Evolutionary conservation across 2,888 invertebrate species (phyloP).

Genomic region (Dorcus hopei): DNA sequence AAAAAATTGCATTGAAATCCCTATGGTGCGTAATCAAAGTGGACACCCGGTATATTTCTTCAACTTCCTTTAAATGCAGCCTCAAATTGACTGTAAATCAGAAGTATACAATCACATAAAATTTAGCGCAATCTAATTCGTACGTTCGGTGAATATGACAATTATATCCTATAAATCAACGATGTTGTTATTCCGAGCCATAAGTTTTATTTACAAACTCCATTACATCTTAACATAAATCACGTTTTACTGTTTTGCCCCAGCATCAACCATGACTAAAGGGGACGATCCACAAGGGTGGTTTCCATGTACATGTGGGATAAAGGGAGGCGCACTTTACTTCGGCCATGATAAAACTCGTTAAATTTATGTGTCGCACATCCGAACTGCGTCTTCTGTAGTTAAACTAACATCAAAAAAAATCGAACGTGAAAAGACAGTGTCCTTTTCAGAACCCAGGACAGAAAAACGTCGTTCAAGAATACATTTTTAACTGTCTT

Average conservation of each 20-base stretch:
- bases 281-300: constrained; percentile 6
- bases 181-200: constrained; percentile 19
- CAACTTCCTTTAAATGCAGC: constrained; percentile 1
- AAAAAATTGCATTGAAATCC: too few species aligned
- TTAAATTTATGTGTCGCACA: constrained; percentile 2
- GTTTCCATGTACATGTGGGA: neutral
- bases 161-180: constrained; percentile 17
- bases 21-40: too few species aligned
- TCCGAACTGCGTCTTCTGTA: neutral
- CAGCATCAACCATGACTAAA: constrained; percentile 12
- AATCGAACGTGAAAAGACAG: too few species aligned
- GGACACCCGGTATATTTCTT: too few species aligned
- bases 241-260: constrained; percentile 9
- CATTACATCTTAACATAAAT: constrained; percentile 17
- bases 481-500: too few species aligned
- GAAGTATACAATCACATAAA: constrained; percentile 3
- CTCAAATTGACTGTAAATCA: constrained; percentile 13
- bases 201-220: constrained; percentile 22
- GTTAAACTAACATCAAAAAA: too few species aligned
- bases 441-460: too few species aligned
- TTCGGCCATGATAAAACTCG: constrained; percentile 5
- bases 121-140: constrained; percentile 5
- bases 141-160: constrained; percentile 1
- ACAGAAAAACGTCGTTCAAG: too few species aligned
- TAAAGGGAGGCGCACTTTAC: constrained; percentile 6